phyloP scores from a whole-genome alignment of 2,113 vertebrate species.

The Neomonachus schauinslandi region DNA sequence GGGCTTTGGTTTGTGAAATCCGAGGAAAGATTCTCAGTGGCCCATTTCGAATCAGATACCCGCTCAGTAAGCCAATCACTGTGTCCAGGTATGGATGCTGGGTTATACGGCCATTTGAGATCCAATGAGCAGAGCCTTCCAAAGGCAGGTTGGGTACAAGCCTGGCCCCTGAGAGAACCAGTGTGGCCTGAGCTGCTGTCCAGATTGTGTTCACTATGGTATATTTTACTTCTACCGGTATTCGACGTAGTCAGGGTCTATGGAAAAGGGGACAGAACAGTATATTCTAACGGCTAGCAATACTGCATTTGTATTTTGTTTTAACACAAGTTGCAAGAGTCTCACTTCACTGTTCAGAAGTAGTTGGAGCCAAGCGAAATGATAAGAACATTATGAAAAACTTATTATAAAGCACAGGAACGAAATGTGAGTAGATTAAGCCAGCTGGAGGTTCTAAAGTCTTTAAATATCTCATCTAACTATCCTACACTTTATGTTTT shows the following conservation, averaged over 20 bases:
- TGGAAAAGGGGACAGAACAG: not conserved
- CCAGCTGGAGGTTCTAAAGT: not conserved
- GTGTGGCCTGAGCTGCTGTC: not conserved
- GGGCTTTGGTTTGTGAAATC: not conserved
- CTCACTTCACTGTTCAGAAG: slow-evolving; percentile 14
- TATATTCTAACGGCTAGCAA: not conserved
- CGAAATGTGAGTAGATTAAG: not conserved
- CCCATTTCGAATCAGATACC: not conserved
- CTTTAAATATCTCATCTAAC: slow-evolving; percentile 14
- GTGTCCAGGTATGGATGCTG: not conserved
- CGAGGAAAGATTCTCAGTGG: not conserved
- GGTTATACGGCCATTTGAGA: not conserved
- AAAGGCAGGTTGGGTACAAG: too few relatives aligned
- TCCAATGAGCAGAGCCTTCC: not conserved
- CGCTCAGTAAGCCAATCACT: not conserved
- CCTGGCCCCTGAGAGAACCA: not conserved
- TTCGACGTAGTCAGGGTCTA: not conserved
- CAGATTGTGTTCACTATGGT: not conserved
- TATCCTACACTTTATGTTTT: not conserved
- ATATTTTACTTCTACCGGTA: accelerated
- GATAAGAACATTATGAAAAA: not conserved
- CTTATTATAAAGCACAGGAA: not conserved
- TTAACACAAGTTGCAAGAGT: not conserved
- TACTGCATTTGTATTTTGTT: slow-evolving; percentile 7
- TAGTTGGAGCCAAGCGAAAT: slow-evolving; percentile 24